Evolutionary conservation across 2,113 vertebrate species (phyloP).

Genomic region (Micromys minutus): DNA sequence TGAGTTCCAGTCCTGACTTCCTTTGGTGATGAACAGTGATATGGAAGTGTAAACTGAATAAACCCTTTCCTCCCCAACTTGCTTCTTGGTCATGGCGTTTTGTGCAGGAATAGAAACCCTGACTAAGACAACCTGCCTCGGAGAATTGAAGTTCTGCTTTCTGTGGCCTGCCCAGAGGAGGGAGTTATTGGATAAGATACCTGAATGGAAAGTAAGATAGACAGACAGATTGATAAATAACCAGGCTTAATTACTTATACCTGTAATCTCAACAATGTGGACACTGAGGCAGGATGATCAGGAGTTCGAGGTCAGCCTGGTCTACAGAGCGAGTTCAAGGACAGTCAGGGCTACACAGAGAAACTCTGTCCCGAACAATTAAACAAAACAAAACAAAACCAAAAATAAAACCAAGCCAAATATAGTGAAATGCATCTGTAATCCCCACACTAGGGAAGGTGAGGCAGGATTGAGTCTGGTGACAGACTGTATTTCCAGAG

Average conservation of each 20-base stretch:
- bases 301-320: background rate
- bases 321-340: background rate
- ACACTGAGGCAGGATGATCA: background rate
- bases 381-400: too few species aligned
- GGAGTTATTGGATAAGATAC: background rate
- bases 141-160: background rate
- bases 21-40: too few species aligned
- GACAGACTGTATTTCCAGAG: background rate
- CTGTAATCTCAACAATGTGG: background rate
- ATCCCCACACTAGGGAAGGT: background rate
- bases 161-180: background rate
- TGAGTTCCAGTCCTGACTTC: too few species aligned
- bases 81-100: too few species aligned
- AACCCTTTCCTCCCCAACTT: too few species aligned
- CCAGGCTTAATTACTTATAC: background rate
- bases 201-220: background rate
- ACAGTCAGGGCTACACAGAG: background rate
- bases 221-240: background rate
- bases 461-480: background rate
- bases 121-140: too few species aligned
- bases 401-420: background rate
- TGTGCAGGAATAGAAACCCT: too few species aligned
- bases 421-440: background rate
- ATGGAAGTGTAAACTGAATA: too few species aligned
- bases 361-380: background rate